Base-by-base conservation (phyloP, 2,797 vertebrate species). In the Anguilla pacifica region DNA sequence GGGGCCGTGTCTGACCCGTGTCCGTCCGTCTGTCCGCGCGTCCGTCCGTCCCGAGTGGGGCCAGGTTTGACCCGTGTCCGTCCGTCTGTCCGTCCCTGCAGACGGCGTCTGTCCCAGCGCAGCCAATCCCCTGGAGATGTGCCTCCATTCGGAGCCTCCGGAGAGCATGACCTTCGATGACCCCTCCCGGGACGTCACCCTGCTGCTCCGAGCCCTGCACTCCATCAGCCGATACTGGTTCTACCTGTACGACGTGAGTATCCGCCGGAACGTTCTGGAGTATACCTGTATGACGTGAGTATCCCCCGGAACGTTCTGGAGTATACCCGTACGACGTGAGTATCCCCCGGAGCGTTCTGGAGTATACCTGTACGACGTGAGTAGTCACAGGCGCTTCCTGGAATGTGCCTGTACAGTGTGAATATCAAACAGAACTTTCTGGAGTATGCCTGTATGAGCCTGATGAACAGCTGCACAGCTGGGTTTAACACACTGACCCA, bases 181-280 rank as follows among this genome's bases (percentile, higher is more conserved):
- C 94, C 98, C 99, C 3, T 99, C 98, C 10, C 95, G 99, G 94
- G 98, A 99, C 92, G 98, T 99, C 94, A 98, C 98, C 94, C 96
- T 99, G 93, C 97, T 99, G 94, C 95, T 99, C 94, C 97, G 99
- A 95, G 98, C 99, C 94, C 95, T 99, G 93, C 98, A 99, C 90
- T 98, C 99, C 86, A 97, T 99, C 95, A 99, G 98, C 96, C 97
- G 98, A 97, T 99, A 98, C 91, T 99, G 98, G 99, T 99, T 98
- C 97, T 99, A 99, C 92, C 94, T 99, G 89, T 98, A 98, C 91
- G 98, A 99, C 90, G 99, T 99, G 93, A 97, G 97, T 53, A 55
- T 17, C 83, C 3, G 70, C 28, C 9, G 6, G 70, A 74, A 15
- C 31, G 10, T 74, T 31, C 31, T 35, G 61, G 22, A 67, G n/a